A percentile compares a stretch with the other conserved stretches of the same genome.
phyloP scores from a whole-genome alignment of 2,797 vertebrate genomes.

The Cynopterus sphinx region DNA sequence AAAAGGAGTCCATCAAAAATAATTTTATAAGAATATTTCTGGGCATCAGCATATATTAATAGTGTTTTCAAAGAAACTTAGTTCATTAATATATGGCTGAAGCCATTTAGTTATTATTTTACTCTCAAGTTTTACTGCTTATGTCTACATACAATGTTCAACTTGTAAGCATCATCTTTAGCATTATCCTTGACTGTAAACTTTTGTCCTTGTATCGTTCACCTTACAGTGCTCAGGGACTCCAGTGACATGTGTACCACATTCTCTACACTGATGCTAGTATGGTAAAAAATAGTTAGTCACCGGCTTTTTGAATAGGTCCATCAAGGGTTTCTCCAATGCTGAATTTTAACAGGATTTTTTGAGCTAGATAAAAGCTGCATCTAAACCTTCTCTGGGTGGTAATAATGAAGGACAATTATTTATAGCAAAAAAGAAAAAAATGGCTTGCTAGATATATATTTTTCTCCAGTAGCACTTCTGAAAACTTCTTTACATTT shows the following conservation, averaged over 20 bases:
- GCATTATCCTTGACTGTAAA: slow-evolving; percentile 57
- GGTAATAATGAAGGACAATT: background rate
- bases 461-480: slow-evolving; percentile 58
- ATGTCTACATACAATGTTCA: background rate
- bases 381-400: background rate
- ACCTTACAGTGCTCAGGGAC: slow-evolving; percentile 51
- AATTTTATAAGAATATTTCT: background rate
- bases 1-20: background rate
- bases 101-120: background rate
- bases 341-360: slow-evolving; percentile 46
- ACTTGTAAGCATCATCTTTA: background rate
- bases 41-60: background rate
- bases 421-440: slow-evolving; percentile 25
- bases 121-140: background rate
- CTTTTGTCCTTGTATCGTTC: slow-evolving; percentile 80
- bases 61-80: background rate
- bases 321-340: background rate
- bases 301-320: background rate
- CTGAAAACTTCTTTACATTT: slow-evolving; percentile 75
- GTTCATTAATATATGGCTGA: background rate
- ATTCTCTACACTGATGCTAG: slow-evolving; percentile 12
- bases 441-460: background rate
- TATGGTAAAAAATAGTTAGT: background rate
- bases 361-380: background rate
- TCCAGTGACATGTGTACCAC: slow-evolving; percentile 1